Base-by-base conservation (phyloP, 1,140 invertebrate species). In the Aphelinus certus region DNA sequence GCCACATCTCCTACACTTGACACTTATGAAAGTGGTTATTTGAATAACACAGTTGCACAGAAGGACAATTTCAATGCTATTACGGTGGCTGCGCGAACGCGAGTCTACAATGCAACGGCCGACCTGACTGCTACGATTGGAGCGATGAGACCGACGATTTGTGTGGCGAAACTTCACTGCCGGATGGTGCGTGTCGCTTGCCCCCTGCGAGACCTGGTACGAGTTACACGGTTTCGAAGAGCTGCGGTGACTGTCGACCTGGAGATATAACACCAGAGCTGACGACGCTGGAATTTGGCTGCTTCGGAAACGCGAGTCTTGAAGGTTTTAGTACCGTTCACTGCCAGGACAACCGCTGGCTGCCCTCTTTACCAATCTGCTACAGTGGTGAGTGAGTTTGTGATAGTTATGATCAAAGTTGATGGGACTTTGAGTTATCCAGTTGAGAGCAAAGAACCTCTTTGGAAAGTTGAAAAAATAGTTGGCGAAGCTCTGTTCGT, bases 1-100 rank as follows among this genome's bases (percentile, higher is more conserved):
- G 26, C 26, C 26, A 26, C 26, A 26, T 26, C 26, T 26, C 26
- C 26, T 26, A 26, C 26, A 26, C 26, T 26, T 26, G 26, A 26
- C 26, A 26, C 26, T 26, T 26, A 26, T 26, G 26, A 26, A 26
- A 26, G 26, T 26, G 26, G 26, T 26, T 26, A 84, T 26, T 26
- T 26, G 26, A 26, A 26, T 26, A 26, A 26, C 26, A 81, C 48
- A 78, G 73, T 0, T 90, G 89, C 81, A 81, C 83, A 1, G 67
- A 74, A 0, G 79, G 85, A 66, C 76, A 86, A 46, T 90, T 87
- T 76, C 85, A 85, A 46, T 91, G 90, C 70, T 83, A 83, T 1
- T 90, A 91, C 71, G 90, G 91, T 77, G 91, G 89, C 49, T 95
- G 94, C 80, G 90, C 94, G 45, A 86, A 91, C 74, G 84, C 85